These are phyloP conservation scores for Enteromius paludinosus DNA, from an alignment of 2,797 vertebrate species.

Conservation along the genomic window DNA sequence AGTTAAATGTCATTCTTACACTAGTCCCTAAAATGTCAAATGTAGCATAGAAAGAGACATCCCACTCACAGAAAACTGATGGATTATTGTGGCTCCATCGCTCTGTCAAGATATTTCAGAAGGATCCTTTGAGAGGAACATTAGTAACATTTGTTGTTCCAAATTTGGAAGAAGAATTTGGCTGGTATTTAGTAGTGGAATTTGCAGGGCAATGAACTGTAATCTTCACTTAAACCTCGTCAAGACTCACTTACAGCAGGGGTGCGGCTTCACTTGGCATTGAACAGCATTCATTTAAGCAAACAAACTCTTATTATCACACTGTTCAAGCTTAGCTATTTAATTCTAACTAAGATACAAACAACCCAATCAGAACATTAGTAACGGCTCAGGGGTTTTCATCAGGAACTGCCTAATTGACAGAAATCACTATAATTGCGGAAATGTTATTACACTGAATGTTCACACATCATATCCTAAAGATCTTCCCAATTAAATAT, in stretches of 20 bases:
- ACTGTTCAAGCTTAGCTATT: not conserved
- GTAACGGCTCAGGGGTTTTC: not conserved
- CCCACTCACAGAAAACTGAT: not conserved
- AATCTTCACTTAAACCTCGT: not conserved
- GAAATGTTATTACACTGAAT: not conserved
- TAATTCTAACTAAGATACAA: not conserved
- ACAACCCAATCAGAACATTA: not conserved
- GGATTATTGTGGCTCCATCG: not conserved
- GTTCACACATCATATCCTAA: not conserved
- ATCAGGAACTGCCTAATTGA: not conserved
- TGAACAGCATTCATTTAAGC: not conserved
- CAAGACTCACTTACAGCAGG: not conserved
- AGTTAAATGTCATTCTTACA: not conserved
- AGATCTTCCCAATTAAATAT: not conserved
- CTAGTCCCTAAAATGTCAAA: not conserved
- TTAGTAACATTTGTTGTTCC: slow-evolving; percentile 13
- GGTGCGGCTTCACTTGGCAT: slow-evolving; percentile 10
- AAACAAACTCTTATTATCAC: not conserved
- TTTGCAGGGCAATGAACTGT: slow-evolving; percentile 19
- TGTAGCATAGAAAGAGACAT: not conserved
- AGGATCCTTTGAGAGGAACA: not conserved
- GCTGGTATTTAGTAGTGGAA: not conserved
- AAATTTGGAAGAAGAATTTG: slow-evolving; percentile 15
- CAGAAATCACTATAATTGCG: slow-evolving; percentile 16
- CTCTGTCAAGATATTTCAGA: not conserved